Conservation (phyloP, 2,888 invertebrate genomes). For the Pterostichus madidus region DNA sequence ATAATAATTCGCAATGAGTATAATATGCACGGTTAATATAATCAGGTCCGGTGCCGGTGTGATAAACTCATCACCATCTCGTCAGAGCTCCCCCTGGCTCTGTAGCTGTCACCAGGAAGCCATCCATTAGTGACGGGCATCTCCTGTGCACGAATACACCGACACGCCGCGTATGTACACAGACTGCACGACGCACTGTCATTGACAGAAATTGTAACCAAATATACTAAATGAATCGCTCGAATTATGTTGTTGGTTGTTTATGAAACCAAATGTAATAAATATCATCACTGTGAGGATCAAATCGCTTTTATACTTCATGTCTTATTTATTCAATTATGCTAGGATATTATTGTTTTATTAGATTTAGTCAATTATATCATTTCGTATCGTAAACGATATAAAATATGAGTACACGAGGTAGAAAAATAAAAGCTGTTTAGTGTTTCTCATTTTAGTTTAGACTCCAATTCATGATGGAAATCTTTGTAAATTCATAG, state of each 20-base stretch:
- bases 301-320: too few relatives aligned
- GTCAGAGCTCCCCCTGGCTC: not conserved
- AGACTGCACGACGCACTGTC: slow-evolving; percentile 46
- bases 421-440: too few relatives aligned
- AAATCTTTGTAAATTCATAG: too few relatives aligned
- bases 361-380: too few relatives aligned
- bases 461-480: too few relatives aligned
- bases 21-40: slow-evolving; percentile 44
- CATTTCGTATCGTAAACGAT: too few relatives aligned
- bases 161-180: not conserved
- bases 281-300: not conserved
- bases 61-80: slow-evolving; percentile 56
- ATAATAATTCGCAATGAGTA: not conserved
- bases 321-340: too few relatives aligned
- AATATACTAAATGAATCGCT: slow-evolving; percentile 42
- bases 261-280: slow-evolving; percentile 11
- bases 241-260: slow-evolving; percentile 13
- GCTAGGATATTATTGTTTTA: too few relatives aligned
- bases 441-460: too few relatives aligned
- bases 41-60: slow-evolving; percentile 54
- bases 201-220: slow-evolving; percentile 53
- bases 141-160: slow-evolving; percentile 30
- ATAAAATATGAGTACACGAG: too few relatives aligned
- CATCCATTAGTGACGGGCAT: slow-evolving; percentile 56
- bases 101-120: slow-evolving; percentile 48